These are phyloP conservation scores for Sander lucioperca DNA, from an alignment of 2,113 vertebrate species.

Conservation along the genomic window DNA sequence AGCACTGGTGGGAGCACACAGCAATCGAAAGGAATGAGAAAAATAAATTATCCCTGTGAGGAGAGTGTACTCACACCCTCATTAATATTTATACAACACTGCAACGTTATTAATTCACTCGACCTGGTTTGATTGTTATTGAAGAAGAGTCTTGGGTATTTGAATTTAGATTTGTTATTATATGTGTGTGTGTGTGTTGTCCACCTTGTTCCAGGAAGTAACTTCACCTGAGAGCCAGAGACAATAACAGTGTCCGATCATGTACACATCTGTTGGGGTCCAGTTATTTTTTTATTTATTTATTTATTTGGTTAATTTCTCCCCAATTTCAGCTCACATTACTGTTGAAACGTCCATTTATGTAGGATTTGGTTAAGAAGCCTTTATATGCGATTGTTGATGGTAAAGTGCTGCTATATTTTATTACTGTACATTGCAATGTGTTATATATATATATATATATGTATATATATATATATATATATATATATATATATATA, in stretches of 20 bases:
- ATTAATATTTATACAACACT: slow-evolving; percentile 52
- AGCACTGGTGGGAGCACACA: slow-evolving; percentile 25
- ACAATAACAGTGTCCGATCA: neutral
- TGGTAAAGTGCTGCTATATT: too few relatives aligned
- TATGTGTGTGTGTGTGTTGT: neutral
- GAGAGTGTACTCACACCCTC: slow-evolving; percentile 29
- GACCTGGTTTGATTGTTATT: slow-evolving; percentile 27
- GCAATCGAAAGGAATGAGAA: slow-evolving; percentile 52
- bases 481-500: too few relatives aligned
- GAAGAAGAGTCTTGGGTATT: slow-evolving; percentile 24
- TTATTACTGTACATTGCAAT: too few relatives aligned
- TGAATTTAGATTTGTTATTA: neutral
- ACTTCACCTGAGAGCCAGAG: neutral
- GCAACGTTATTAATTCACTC: slow-evolving; percentile 45
- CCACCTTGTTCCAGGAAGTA: neutral
- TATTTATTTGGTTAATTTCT: too few relatives aligned
- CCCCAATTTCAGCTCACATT: too few relatives aligned
- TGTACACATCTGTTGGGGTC: neutral
- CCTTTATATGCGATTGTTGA: too few relatives aligned
- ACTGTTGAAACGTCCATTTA: too few relatives aligned
- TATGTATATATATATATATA: too few relatives aligned
- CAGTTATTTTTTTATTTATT: neutral
- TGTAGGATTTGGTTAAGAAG: too few relatives aligned
- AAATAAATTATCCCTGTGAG: slow-evolving; percentile 47
- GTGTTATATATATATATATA: too few relatives aligned